Evolutionary conservation across 2,888 invertebrate species (phyloP), one percentile per base, ranked within the genome.

Genomic region (Phalangium opilio): DNA sequence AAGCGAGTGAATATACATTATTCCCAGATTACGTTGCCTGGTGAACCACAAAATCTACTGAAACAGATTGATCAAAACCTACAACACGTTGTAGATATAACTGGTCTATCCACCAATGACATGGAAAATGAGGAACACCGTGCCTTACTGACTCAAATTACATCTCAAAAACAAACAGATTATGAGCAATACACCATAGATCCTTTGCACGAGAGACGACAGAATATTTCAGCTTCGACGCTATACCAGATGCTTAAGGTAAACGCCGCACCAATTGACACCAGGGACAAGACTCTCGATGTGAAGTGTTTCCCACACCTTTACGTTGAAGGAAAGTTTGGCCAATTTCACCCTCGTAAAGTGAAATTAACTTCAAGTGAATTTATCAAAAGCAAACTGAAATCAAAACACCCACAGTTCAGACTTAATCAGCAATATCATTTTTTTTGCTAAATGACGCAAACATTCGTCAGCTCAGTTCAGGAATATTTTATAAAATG

Each of bases 201-300:
- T n/a, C 12, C 40, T 15, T 40, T 17, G 15, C 14, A 40, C 17
- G 40, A 40, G 4, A 40, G 19, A 17, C 17, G 17, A 20, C n/a
- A 18, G 19, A 40, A 40, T 40, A 20, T 12, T n/a, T 8, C 15
- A 11, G 17, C 14, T 17, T 15, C 12, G 7, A 40, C 12, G 12
- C 2, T 15, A 12, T 40, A 40, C 40, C 40, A 40, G 19, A 40
- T 40, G 40, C 40, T 40, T 12, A 40, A 12, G 19, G 40, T 40
- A 1, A n/a, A 17, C 17, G 8, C n/a, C 17, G 40, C 17, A 12
- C 40, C 40, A 15, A 14, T 40, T 1, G 40, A 40, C 19, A 18
- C 12, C 17, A 40, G 19, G 14, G 12, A 17, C 8, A n/a, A 12
- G 12, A 5, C 8, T 17, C 17, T 39, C 3, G 39, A 39, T 2